Evolutionary conservation across 2,113 vertebrate species (phyloP).

Genomic region (Poecilia latipinna): DNA sequence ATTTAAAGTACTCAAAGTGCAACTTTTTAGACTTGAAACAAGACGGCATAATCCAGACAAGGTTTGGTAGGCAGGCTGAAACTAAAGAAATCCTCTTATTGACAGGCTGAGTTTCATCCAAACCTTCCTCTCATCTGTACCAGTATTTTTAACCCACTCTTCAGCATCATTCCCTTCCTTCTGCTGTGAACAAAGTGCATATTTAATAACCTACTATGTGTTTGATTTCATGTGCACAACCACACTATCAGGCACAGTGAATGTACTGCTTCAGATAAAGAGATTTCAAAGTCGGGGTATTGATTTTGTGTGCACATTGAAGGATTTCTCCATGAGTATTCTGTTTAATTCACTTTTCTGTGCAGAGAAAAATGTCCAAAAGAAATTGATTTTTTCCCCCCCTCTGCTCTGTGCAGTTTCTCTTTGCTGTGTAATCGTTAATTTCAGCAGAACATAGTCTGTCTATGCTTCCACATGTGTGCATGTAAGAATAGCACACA

Average conservation of each 20-base stretch:
- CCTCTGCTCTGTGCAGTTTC: neutral
- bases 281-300: slow-evolving; percentile 40
- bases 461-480: neutral
- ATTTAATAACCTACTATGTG: slow-evolving; percentile 51
- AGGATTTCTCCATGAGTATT: slow-evolving; percentile 11
- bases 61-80: neutral
- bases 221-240: slow-evolving; percentile 35
- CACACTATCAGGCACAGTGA: slow-evolving; percentile 17
- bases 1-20: neutral
- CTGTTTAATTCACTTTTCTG: slow-evolving; percentile 3
- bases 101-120: neutral
- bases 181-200: slow-evolving; percentile 48
- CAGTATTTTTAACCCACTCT: neutral
- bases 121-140: neutral
- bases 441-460: neutral
- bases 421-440: neutral
- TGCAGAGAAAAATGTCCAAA: neutral
- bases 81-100: neutral
- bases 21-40: neutral
- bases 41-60: neutral
- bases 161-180: slow-evolving; percentile 4
- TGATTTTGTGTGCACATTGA: slow-evolving; percentile 45
- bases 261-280: slow-evolving; percentile 41
- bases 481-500: neutral
- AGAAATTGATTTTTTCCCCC: neutral